Evolutionary conservation across 2,888 invertebrate genomes (phyloP), one percentile per base, ranked within the genome.

Genomic region (Hydropsyche betteni): DNA sequence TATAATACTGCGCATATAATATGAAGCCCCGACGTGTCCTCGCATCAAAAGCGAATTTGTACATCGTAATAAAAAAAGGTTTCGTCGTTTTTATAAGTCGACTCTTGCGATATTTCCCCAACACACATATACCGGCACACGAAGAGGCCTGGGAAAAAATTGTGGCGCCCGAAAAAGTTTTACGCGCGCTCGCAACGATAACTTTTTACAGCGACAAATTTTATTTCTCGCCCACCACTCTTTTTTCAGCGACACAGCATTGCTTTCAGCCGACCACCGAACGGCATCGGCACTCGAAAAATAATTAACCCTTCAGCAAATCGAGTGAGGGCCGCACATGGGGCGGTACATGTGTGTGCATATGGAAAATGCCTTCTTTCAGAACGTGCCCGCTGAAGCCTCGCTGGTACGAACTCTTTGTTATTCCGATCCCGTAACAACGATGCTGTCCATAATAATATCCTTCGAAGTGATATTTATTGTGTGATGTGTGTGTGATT

Each of bases 161-260:
- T 51, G 75, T 64, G 53, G 52, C 16, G 6, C 34, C 69, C 24
- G 34, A 51, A 34, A 64, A 75, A 75, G 75, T 75, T 75, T 71
- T 75, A 75, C 75, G 75, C 69, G 58, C 61, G 75, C 24, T 24
- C 24, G 24, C 24, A 24, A 44, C 53, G 75, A 75, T 75, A 75
- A 75, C 75, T 75, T 75, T 75, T 75, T 75, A 75, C 70, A 52
- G 53, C 70, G 70, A 75, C 75, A 75, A 75, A 75, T 75, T 71
- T 75, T 71, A 75, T 75, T 70, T 61, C 75, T 52, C 71, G 71
- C 61, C 71, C 69, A 10, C 52, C 51, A 24, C 68, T 68, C 38
- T 53, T 34, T 24, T 44, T 53, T 14, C 38, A 14, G 50, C 7
- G 69, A 44, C 51, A 69, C 69, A 69, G 16, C 69, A 44, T 51